A percentile compares a stretch with the other conserved stretches of the same genome.
phyloP scores from a whole-genome alignment of 2,888 invertebrate species.

The Pseudanteris insignis region DNA sequence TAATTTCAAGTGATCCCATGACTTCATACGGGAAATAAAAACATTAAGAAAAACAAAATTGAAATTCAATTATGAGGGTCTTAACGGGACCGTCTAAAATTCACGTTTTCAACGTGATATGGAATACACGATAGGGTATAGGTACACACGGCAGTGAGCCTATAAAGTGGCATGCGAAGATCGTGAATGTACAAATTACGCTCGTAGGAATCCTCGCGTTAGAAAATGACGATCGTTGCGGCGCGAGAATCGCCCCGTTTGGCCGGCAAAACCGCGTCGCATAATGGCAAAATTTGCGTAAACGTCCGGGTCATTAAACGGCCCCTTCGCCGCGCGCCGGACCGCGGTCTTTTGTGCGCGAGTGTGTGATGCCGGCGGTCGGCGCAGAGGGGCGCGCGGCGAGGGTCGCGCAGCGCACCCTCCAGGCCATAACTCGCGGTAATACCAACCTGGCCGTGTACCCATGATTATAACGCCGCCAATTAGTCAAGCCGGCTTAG shows the following conservation, averaged over 20 bases:
- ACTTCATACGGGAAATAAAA: neutral
- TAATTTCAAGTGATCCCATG: too few relatives aligned
- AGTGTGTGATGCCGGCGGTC: constrained; percentile 36
- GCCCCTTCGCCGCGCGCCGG: constrained; percentile 45
- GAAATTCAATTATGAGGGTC: constrained; percentile 25
- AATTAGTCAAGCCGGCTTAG: constrained; percentile 67
- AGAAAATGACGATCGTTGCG: constrained; percentile 48
- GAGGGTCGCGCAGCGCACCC: constrained; percentile 33
- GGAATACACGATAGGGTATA: too few relatives aligned
- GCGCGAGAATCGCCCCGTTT: constrained; percentile 52
- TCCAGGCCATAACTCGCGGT: constrained; percentile 65
- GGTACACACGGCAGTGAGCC: constrained; percentile 16
- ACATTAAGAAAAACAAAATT: neutral
- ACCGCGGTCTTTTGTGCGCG: constrained; percentile 39
- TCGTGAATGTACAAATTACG: constrained; percentile 40
- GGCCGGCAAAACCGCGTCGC: constrained; percentile 61
- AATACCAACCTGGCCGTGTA: constrained; percentile 67
- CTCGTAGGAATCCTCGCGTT: constrained; percentile 41
- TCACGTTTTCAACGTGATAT: too few relatives aligned
- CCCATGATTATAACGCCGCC: constrained; percentile 67
- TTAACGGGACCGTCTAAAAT: constrained; percentile 5
- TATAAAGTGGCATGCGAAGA: constrained; percentile 42
- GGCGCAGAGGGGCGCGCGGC: constrained; percentile 10
- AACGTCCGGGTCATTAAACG: constrained; percentile 66
- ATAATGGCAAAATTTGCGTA: constrained; percentile 67